Percentiles rank a stretch among this genome's conserved stretches.
Conservation (phyloP, 2,888 invertebrate genomes). For the Oxytorus armatus region DNA sequence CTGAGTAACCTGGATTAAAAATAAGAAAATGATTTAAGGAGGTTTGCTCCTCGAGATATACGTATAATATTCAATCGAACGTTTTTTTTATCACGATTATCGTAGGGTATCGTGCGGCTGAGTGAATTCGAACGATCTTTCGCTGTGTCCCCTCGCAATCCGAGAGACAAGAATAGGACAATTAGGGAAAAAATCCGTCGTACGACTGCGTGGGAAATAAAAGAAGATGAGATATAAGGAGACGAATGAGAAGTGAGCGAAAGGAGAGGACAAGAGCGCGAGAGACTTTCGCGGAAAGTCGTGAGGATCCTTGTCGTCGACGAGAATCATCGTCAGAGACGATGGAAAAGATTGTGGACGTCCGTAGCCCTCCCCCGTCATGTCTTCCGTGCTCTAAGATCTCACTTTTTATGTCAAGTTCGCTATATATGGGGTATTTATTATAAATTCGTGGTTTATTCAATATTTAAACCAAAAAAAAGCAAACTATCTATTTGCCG, state of each 20-base stretch:
- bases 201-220: constrained; percentile 7
- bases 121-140: constrained; percentile 35
- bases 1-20: background rate
- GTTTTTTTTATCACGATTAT: constrained; percentile 4
- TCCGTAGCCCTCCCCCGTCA: constrained; percentile 7
- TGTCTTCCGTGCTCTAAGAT: background rate
- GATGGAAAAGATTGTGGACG: constrained; percentile 19
- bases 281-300: constrained; percentile 49
- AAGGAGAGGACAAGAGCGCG: constrained; percentile 27
- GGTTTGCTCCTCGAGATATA: background rate
- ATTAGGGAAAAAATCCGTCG: constrained; percentile 55
- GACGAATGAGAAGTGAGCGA: constrained; percentile 13
- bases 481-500: no score
- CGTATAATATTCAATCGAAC: constrained; percentile 9
- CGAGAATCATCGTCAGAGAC: constrained; percentile 14
- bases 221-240: constrained; percentile 30
- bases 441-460: constrained; percentile 4
- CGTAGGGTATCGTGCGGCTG: background rate
- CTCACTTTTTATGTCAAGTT: background rate
- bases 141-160: constrained; percentile 23
- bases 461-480: background rate
- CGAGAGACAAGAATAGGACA: constrained; percentile 61
- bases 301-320: constrained; percentile 29
- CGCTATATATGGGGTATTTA: constrained; percentile 10
- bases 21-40: background rate